Conservation (phyloP, 2,113 vertebrate genomes). For the Alces alces region DNA sequence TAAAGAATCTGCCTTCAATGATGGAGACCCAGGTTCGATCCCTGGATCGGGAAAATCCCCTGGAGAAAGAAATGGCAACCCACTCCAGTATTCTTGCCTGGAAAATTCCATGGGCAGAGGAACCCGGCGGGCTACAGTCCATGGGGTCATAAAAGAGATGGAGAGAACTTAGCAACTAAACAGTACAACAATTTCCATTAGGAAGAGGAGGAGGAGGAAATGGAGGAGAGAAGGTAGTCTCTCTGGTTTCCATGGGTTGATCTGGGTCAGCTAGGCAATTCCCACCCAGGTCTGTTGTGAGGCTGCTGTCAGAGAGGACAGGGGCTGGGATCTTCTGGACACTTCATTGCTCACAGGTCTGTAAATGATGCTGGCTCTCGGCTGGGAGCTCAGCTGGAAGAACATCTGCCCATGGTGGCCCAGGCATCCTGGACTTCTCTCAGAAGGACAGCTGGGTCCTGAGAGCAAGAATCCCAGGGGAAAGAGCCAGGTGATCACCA, state of each 20-base stretch:
- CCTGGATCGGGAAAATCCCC: not conserved
- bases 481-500: not conserved
- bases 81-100: not conserved
- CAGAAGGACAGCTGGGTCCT: not conserved
- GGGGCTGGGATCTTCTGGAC: not conserved
- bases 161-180: not conserved
- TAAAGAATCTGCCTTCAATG: not conserved
- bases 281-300: not conserved
- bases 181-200: not conserved
- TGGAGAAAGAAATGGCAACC: not conserved
- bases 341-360: not conserved
- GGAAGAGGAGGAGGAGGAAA: not conserved
- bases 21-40: not conserved
- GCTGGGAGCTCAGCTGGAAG: not conserved
- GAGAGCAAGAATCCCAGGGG: not conserved
- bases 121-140: rapidly evolving
- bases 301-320: not conserved
- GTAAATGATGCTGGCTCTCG: too few species aligned
- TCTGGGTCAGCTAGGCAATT: rapidly evolving
- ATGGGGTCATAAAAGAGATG: not conserved
- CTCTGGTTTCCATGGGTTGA: not conserved
- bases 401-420: not conserved
- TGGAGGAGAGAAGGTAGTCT: rapidly evolving
- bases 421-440: not conserved
- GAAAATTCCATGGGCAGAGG: not conserved